phyloP scores from a whole-genome alignment of 2,113 vertebrate genomes.

The Elgaria multicarinata region DNA sequence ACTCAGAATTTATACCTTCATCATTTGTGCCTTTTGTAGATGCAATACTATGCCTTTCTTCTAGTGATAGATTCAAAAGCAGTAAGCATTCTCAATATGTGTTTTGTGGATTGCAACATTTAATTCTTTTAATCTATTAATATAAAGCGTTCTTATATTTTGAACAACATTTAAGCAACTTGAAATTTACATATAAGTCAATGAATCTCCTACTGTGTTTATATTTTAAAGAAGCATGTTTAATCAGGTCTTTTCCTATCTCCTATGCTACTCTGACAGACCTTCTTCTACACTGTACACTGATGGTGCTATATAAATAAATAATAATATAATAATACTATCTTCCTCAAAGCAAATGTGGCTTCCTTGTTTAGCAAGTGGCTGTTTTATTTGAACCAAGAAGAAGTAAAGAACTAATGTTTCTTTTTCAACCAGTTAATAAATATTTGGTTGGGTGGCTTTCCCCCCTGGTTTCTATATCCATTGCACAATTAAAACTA shows the following conservation, averaged over 20 bases:
- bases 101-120: background rate
- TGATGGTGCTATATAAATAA: no score
- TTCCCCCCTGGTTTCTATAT: background rate
- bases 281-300: no score
- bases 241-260: constrained; percentile 12
- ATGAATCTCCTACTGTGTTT: background rate
- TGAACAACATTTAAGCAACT: background rate
- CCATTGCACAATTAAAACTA: background rate
- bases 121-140: background rate
- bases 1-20: background rate
- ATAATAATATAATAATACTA: no score
- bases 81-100: background rate
- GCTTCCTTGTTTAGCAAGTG: background rate
- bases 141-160: background rate
- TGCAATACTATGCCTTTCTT: background rate
- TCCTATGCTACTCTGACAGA: no score
- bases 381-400: constrained; percentile 17
- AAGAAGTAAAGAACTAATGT: constrained; percentile 27
- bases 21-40: background rate
- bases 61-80: background rate
- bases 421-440: background rate
- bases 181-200: background rate
- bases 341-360: constrained; percentile 3
- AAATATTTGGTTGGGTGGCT: constrained; percentile 15
- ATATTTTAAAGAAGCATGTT: background rate